Base-by-base conservation (phyloP, 2,888 invertebrate genomes). In the Meloe dianella region DNA sequence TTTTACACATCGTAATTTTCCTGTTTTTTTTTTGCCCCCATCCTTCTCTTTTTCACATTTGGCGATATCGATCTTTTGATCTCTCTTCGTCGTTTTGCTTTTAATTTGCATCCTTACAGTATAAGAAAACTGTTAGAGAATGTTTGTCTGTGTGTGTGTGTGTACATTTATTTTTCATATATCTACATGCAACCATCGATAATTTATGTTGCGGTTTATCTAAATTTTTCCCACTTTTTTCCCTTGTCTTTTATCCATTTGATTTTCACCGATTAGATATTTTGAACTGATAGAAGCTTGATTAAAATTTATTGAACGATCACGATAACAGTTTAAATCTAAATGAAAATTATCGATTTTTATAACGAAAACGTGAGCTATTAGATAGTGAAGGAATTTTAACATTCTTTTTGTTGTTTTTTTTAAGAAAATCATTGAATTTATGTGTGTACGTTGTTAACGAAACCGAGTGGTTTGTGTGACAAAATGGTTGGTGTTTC, bases 321-420 rank as follows among this genome's bases (percentile, higher is more conserved):
- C 67, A 67, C 67, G 67, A 57, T 60, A 32, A 51, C 32, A 27
- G 27, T 62, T 35, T 29, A 29, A 22, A 47, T 47, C 47, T 20
- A 27, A 54, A 27, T 54, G 27, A 14, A 35, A 66, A 60, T 56
- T 41, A 58, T 38, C 64, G 58, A 67, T 64, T 67, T 67, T 67
- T 61, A 64, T 61, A 38, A 58, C 35, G 51, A 32, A 61, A 71
- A 69, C 68, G 70, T 68, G 72, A 63, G 67, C 66, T 71, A 70
- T 70, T 70, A 69, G n/a, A n/a, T n/a, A n/a, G 64, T 38, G 27
- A 64, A 67, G 64, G 67, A 69, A 60, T 65, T 64, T 32, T 32
- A 27, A 27, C 2, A 27, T 32, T 3, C 7, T n/a, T 32, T 8
- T 32, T 32, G 3, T 32, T 32, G 17, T 41, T 2, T 35, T 2